Percentiles rank a stretch among this genome's conserved stretches.
Evolutionary conservation across 2,888 invertebrate species (phyloP).

Genomic region (Hermaeophaga mercurialis): DNA sequence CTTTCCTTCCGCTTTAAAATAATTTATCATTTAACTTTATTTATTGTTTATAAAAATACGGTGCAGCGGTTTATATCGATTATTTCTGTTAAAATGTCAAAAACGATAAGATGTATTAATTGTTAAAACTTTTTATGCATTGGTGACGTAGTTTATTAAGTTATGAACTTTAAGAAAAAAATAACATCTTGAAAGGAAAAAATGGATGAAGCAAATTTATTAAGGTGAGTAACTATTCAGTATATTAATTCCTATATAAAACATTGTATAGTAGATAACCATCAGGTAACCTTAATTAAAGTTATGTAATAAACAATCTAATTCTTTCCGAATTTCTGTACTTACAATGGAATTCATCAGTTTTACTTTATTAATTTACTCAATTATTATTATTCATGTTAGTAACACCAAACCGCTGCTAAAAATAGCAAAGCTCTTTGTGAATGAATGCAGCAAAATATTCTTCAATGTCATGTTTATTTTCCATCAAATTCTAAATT

Average conservation of each 20-base stretch:
- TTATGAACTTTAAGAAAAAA: constrained; percentile 32
- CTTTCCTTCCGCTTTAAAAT: background rate
- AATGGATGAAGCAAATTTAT: constrained; percentile 17
- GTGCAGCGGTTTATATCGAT: constrained; percentile 19
- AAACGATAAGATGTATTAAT: constrained; percentile 22
- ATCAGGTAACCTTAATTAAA: too few relatives aligned
- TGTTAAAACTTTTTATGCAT: constrained; percentile 25
- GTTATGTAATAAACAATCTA: constrained; percentile 8
- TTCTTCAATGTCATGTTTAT: background rate
- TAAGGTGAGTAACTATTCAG: constrained; percentile 25
- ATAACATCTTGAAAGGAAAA: constrained; percentile 23
- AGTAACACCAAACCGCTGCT: background rate
- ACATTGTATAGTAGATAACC: too few relatives aligned
- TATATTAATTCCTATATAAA: too few relatives aligned
- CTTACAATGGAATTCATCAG: background rate
- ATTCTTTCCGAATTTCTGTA: background rate
- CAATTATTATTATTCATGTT: background rate
- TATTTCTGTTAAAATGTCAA: constrained; percentile 27
- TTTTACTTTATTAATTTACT: background rate
- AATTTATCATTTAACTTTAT: background rate
- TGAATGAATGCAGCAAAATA: background rate
- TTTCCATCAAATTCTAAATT: too few relatives aligned
- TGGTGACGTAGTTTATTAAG: constrained; percentile 33
- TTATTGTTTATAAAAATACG: background rate
- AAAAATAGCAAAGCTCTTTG: constrained; percentile 1